Evolutionary conservation across 2,797 vertebrate genomes (phyloP).

Genomic region (Pseudomugil tenellus): DNA sequence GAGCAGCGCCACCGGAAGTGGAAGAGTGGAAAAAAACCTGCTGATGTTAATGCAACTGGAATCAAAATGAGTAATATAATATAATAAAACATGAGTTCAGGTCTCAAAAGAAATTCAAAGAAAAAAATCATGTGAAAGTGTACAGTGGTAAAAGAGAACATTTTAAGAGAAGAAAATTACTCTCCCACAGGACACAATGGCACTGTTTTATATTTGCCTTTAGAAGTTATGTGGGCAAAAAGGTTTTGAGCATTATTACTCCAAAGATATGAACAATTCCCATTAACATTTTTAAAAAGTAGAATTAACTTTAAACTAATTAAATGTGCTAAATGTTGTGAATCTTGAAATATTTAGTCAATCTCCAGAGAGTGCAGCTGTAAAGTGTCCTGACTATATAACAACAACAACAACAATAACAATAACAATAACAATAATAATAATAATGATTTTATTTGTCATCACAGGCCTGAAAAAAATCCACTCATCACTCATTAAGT

Average conservation of each 20-base stretch:
- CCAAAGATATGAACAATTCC: background rate
- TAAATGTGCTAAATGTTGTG: background rate
- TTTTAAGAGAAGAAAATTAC: background rate
- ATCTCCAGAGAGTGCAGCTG: background rate
- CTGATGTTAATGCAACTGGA: background rate
- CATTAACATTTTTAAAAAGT: background rate
- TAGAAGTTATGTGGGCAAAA: background rate
- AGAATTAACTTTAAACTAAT: background rate
- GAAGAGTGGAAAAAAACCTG: too few relatives aligned
- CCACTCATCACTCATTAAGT: background rate
- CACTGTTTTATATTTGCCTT: background rate
- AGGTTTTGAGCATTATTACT: background rate
- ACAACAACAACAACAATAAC: too few relatives aligned
- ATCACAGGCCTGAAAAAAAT: too few relatives aligned
- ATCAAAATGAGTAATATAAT: too few relatives aligned
- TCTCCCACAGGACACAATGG: background rate
- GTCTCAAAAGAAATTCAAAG: conserved; percentile 1
- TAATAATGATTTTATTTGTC: too few relatives aligned
- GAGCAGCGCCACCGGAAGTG: too few relatives aligned
- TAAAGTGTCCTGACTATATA: background rate
- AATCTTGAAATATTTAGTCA: background rate
- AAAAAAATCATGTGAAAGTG: conserved; percentile 5
- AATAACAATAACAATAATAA: too few relatives aligned
- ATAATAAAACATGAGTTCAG: background rate
- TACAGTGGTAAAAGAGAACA: background rate